A percentile compares a stretch with the other conserved stretches of the same genome.
Conservation (phyloP, 2,888 invertebrate genomes). For the Drosophila mimetica region DNA sequence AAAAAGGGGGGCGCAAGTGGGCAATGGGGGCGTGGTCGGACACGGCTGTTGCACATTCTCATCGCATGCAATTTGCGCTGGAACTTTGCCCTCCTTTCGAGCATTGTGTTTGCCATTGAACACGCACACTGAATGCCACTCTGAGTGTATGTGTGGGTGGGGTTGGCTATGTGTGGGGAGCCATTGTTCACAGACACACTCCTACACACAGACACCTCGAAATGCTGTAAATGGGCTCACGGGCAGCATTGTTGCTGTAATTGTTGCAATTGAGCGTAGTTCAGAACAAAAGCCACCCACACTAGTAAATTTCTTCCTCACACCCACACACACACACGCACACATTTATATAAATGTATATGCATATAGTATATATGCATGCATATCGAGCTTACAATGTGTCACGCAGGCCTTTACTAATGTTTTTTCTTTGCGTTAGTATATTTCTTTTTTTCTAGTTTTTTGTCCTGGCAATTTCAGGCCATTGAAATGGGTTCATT, state of each 20-base stretch:
- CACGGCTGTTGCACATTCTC: slow-evolving; percentile 72
- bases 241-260: slow-evolving; percentile 65
- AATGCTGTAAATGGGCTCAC: slow-evolving; percentile 59
- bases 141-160: slow-evolving; percentile 1
- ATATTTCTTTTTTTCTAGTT: not conserved
- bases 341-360: slow-evolving; percentile 5
- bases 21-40: slow-evolving; percentile 16
- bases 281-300: slow-evolving; percentile 48
- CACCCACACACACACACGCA: slow-evolving; percentile 2
- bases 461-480: slow-evolving; percentile 10
- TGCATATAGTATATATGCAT: not conserved
- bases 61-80: slow-evolving; percentile 59
- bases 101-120: slow-evolving; percentile 68
- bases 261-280: slow-evolving; percentile 70
- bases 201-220: slow-evolving; percentile 42
- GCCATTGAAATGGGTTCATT: slow-evolving; percentile 12
- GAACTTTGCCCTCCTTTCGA: slow-evolving; percentile 32
- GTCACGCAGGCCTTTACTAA: slow-evolving; percentile 37
- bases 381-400: slow-evolving; percentile 13
- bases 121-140: slow-evolving; percentile 61
- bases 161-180: slow-evolving; percentile 7
- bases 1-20: slow-evolving; percentile 1
- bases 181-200: slow-evolving; percentile 45
- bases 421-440: slow-evolving; percentile 19
- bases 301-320: not conserved